phyloP scores from a whole-genome alignment of 2,113 vertebrate species.

The Morphnarchus princeps region DNA sequence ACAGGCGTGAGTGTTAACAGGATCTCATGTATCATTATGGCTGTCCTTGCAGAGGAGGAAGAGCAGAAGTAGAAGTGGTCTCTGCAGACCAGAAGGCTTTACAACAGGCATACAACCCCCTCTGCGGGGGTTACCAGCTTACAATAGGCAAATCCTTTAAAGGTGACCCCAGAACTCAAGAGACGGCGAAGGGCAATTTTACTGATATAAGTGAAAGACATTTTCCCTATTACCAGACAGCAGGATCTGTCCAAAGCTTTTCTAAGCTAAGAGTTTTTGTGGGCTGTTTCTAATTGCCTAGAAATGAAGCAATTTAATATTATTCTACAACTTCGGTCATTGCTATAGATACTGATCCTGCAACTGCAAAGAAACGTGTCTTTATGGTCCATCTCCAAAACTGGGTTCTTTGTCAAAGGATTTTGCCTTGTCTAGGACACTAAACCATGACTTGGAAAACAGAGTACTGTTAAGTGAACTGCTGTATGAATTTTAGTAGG shows the following conservation, averaged over 20 bases:
- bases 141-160: not conserved
- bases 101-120: not conserved
- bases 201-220: not conserved
- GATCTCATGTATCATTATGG: accelerated
- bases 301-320: not conserved
- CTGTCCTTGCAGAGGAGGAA: not conserved
- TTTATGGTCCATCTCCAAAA: not conserved
- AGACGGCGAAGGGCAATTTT: not conserved
- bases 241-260: not conserved
- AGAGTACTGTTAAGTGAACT: not conserved
- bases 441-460: not conserved
- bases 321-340: not conserved
- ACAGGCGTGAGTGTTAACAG: not conserved
- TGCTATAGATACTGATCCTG: not conserved
- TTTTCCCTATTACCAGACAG: not conserved
- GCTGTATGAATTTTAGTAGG: not conserved
- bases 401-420: not conserved
- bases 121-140: not conserved
- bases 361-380: not conserved
- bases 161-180: not conserved
- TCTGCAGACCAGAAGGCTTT: not conserved
- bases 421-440: not conserved
- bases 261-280: not conserved
- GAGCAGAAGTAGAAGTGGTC: not conserved
- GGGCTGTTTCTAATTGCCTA: not conserved